Percentiles rank a stretch among this genome's conserved stretches.
phyloP scores from a whole-genome alignment of 2,113 vertebrate genomes.

The Phoxinus phoxinus region DNA sequence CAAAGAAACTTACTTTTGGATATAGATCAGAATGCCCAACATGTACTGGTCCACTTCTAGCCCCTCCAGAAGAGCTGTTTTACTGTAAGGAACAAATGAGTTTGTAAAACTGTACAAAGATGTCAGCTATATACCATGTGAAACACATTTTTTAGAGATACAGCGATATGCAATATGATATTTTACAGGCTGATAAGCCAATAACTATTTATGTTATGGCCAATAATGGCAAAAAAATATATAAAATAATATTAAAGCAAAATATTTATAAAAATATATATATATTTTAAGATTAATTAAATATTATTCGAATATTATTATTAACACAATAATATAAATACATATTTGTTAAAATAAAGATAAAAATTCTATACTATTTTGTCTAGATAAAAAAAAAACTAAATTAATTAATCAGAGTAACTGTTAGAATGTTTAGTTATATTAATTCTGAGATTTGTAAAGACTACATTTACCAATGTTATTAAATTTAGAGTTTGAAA shows the following conservation, averaged over 20 bases:
- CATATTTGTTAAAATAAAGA: too few relatives aligned
- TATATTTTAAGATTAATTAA: neutral
- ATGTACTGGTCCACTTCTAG: conserved; percentile 98
- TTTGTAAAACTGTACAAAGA: neutral
- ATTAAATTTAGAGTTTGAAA: neutral
- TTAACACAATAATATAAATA: neutral
- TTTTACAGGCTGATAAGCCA: neutral
- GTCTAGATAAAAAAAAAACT: neutral
- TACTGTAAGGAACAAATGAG: conserved; percentile 74
- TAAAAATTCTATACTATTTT: neutral
- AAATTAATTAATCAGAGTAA: neutral
- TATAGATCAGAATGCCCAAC: conserved; percentile 94
- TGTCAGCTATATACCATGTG: neutral
- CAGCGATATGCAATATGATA: neutral
- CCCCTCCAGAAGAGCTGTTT: conserved; percentile 91
- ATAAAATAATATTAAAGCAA: neutral
- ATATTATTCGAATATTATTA: neutral
- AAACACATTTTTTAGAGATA: neutral
- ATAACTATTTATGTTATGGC: neutral
- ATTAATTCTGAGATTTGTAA: neutral
- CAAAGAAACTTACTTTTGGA: conserved; percentile 87
- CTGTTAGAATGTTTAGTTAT: neutral
- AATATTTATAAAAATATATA: neutral
- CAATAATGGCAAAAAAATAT: too few relatives aligned
- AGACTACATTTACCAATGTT: neutral